Percentiles rank a stretch among this genome's conserved stretches.
Conservation (phyloP, 2,888 invertebrate genomes). For the Drosophila cracens region DNA sequence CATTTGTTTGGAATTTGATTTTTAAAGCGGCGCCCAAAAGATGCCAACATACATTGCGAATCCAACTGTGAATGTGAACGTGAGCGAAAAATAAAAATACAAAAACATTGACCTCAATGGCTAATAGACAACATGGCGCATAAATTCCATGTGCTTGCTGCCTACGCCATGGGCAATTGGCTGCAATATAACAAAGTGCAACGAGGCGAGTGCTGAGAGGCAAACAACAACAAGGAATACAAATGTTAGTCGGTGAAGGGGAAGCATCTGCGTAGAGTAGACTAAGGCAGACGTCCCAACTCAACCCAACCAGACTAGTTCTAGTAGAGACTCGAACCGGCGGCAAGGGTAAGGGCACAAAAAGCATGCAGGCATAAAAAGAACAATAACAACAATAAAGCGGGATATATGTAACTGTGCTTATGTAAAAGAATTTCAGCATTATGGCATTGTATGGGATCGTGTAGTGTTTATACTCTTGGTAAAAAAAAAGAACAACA, state of each 20-base stretch:
- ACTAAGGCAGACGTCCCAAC: slow-evolving; percentile 4
- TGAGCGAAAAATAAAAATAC: slow-evolving; percentile 1
- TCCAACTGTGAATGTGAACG: slow-evolving; percentile 12
- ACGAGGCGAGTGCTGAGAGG: slow-evolving; percentile 51
- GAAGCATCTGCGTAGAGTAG: background rate
- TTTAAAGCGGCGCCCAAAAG: slow-evolving; percentile 44
- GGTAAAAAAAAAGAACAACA: slow-evolving; percentile 1
- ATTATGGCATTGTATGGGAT: slow-evolving; percentile 34
- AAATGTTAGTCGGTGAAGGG: slow-evolving; percentile 4
- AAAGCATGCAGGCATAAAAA: slow-evolving; percentile 53
- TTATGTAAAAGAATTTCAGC: slow-evolving; percentile 22
- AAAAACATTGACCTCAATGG: slow-evolving; percentile 68
- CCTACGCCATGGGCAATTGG: slow-evolving; percentile 79
- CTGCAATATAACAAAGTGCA: slow-evolving; percentile 83
- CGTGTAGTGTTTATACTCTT: slow-evolving; percentile 32
- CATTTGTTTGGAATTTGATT: slow-evolving; percentile 69
- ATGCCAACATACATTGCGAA: slow-evolving; percentile 31
- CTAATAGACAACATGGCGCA: slow-evolving; percentile 78
- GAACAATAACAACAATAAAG: slow-evolving; percentile 37
- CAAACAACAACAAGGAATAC: slow-evolving; percentile 28
- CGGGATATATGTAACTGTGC: slow-evolving; percentile 13
- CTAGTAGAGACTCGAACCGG: slow-evolving; percentile 23
- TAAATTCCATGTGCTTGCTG: slow-evolving; percentile 65
- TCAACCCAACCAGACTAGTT: background rate
- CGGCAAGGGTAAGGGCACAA: slow-evolving; percentile 30